These are phyloP conservation scores for Pseudomyrmex cubaensis DNA, from an alignment of 1,140 invertebrate genomes.

Conservation along the genomic window DNA sequence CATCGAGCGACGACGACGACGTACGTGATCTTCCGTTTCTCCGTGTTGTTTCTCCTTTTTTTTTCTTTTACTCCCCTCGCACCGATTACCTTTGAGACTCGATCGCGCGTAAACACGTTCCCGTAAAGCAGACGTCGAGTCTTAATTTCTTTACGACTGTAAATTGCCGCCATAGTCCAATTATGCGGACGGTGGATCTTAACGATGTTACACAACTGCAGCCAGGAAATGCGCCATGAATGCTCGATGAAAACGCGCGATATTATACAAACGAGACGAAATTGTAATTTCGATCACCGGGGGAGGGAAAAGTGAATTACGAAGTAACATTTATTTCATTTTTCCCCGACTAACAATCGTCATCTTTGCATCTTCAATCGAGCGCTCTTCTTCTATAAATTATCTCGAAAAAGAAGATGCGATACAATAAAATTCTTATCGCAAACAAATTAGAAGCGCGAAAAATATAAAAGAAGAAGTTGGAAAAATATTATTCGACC, in stretches of 20 bases:
- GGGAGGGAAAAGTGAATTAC: not conserved
- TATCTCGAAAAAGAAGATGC: not conserved
- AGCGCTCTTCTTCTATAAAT: no score
- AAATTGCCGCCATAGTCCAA: constrained; percentile 42
- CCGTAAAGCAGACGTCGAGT: constrained; percentile 33
- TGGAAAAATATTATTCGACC: constrained; percentile 26
- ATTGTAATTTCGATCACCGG: constrained; percentile 14
- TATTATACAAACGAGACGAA: not conserved
- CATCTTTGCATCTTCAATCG: no score
- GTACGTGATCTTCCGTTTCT: constrained; percentile 21
- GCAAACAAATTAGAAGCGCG: no score
- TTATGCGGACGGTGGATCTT: constrained; percentile 36
- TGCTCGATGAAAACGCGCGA: constrained; percentile 34
- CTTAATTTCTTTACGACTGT: constrained; percentile 42
- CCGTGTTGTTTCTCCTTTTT: not conserved
- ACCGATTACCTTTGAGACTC: constrained; percentile 54
- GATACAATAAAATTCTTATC: not conserved
- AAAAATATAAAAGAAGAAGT: not conserved
- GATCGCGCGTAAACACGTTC: constrained; percentile 43
- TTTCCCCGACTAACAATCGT: not conserved
- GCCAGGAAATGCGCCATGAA: constrained; percentile 16
- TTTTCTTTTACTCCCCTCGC: not conserved
- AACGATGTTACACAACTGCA: constrained; percentile 30
- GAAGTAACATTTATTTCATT: not conserved
- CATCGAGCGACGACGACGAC: constrained; percentile 13